phyloP scores from a whole-genome alignment of 2,113 vertebrate genomes.

The Lutjanus erythropterus region DNA sequence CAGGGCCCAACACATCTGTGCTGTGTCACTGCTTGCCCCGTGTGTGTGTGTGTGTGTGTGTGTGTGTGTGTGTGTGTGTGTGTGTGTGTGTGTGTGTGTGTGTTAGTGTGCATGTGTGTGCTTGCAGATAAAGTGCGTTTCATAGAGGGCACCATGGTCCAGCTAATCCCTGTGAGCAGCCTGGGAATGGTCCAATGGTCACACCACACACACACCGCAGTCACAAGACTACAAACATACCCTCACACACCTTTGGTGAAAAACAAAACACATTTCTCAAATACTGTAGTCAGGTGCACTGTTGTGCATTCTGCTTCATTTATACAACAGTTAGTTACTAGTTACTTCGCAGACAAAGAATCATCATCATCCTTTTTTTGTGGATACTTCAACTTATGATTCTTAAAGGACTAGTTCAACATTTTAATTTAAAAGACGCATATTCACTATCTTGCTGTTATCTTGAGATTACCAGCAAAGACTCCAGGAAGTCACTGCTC shows the following conservation, averaged over 20 bases:
- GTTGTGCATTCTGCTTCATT: too few species aligned
- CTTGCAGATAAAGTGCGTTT: constrained; percentile 13
- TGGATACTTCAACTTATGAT: background rate
- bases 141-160: constrained; percentile 28
- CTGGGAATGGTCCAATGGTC: constrained; percentile 50
- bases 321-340: too few species aligned
- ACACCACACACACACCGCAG: constrained; percentile 33
- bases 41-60: constrained; percentile 22
- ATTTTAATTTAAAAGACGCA: background rate
- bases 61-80: constrained; percentile 25
- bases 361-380: too few species aligned
- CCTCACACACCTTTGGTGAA: background rate
- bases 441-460: background rate
- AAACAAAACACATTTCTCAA: background rate
- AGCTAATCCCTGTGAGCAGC: constrained; percentile 61
- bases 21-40: constrained; percentile 30
- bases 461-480: background rate
- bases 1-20: constrained; percentile 54
- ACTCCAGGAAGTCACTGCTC: background rate
- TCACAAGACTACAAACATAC: constrained; percentile 50
- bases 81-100: too few species aligned
- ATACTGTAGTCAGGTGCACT: background rate
- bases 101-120: too few species aligned
- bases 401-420: background rate
- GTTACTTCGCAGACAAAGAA: too few species aligned